phyloP scores from a whole-genome alignment of 2,113 vertebrate genomes.

The Epinephelus fuscoguttatus region DNA sequence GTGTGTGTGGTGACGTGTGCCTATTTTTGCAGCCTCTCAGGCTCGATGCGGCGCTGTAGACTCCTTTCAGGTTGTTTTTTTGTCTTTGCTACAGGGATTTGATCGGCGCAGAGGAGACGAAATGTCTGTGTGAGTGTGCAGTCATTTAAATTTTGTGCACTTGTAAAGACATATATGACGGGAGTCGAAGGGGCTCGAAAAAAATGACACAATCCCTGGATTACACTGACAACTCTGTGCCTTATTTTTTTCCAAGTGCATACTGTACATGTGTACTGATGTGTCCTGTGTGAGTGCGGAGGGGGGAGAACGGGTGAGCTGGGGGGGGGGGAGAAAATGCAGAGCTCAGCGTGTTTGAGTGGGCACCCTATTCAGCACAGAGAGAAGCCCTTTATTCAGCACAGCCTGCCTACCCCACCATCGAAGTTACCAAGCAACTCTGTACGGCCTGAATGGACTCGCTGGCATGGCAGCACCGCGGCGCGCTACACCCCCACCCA shows the following conservation, averaged over 20 bases:
- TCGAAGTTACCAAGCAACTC: conserved; percentile 82
- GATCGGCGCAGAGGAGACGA: conserved; percentile 19
- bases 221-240: conserved; percentile 33
- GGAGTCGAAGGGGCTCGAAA: neutral
- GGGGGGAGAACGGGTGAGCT: conserved; percentile 2
- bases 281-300: conserved; percentile 7
- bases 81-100: conserved; percentile 4
- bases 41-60: conserved; percentile 42
- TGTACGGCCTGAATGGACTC: conserved; percentile 70
- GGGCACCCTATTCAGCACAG: conserved; percentile 80
- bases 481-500: neutral
- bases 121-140: neutral
- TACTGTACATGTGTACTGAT: conserved; percentile 50
- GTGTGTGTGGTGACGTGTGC: conserved; percentile 59
- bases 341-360: conserved; percentile 80
- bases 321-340: conserved; percentile 61
- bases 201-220: neutral
- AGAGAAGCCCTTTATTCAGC: conserved; percentile 81
- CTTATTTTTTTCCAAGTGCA: conserved; percentile 12
- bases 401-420: conserved; percentile 69
- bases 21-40: conserved; percentile 63
- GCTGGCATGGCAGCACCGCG: conserved; percentile 57
- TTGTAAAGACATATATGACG: neutral
- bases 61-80: conserved; percentile 19
- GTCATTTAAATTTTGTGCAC: neutral